These are phyloP conservation scores for Nothoprocta perdicaria DNA, from an alignment of 2,113 vertebrate species.

Conservation along the genomic window DNA sequence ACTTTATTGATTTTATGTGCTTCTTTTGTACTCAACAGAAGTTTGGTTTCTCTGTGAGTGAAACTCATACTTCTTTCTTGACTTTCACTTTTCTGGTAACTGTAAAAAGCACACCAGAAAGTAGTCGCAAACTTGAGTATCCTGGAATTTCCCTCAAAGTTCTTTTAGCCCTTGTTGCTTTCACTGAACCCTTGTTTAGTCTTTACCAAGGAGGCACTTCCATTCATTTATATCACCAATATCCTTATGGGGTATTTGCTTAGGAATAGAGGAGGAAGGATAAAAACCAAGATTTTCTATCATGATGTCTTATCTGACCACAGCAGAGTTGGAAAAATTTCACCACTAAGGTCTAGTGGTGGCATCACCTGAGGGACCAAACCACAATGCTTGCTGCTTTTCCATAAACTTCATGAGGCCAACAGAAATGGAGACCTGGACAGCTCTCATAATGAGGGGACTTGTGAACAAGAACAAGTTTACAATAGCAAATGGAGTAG, in stretches of 20 bases:
- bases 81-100: not conserved
- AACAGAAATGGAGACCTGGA: not conserved
- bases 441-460: constrained; percentile 30
- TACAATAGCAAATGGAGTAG: constrained; percentile 10
- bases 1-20: not conserved
- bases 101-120: not conserved
- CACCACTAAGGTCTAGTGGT: constrained; percentile 44
- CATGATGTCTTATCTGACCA: not conserved
- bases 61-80: not conserved
- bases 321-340: constrained; percentile 20
- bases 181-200: not conserved
- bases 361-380: not conserved
- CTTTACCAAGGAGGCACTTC: not conserved
- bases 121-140: not conserved
- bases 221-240: not conserved
- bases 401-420: constrained; percentile 30
- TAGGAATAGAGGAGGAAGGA: not conserved
- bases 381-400: constrained; percentile 32
- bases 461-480: constrained; percentile 41
- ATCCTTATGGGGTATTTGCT: not conserved
- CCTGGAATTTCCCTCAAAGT: not conserved
- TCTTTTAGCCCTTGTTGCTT: not conserved
- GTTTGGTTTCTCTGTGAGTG: not conserved
- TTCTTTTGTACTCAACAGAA: not conserved
- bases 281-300: not conserved